phyloP scores from a whole-genome alignment of 1,140 invertebrate genomes.

The Metopolophium dirhodum region DNA sequence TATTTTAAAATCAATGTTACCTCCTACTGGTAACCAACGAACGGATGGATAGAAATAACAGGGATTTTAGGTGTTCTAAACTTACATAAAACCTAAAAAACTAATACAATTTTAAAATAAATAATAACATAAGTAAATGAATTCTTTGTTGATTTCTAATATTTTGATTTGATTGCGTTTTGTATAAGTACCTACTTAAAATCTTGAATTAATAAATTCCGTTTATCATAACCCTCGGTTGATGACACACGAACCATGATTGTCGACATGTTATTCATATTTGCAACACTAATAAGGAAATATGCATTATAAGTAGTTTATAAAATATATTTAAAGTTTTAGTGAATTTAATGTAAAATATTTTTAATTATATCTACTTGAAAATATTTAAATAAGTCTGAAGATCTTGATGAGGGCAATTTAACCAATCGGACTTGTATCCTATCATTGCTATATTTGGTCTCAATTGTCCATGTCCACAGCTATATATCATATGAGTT shows the following conservation, averaged over 20 bases:
- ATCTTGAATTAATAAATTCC: constrained; percentile 10
- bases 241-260: constrained; percentile 28
- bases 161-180: too few species aligned
- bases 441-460: constrained; percentile 96
- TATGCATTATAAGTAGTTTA: background rate
- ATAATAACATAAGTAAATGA: background rate
- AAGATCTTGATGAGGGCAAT: constrained; percentile 75
- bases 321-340: background rate
- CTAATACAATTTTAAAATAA: background rate
- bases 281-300: constrained; percentile 5
- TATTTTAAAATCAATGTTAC: too few species aligned
- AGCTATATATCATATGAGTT: constrained; percentile 74
- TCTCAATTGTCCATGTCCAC: constrained; percentile 90
- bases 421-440: constrained; percentile 89
- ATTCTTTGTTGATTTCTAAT: background rate
- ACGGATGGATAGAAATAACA: rapidly evolving
- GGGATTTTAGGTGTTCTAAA: background rate
- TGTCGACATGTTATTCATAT: constrained; percentile 1
- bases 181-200: background rate
- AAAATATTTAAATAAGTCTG: constrained; percentile 89
- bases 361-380: constrained; percentile 75
- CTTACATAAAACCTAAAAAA: background rate
- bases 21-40: too few species aligned
- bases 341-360: background rate
- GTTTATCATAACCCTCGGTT: background rate